A percentile compares a stretch with the other conserved stretches of the same genome.
These are phyloP conservation scores for Saimiri boliviensis DNA, from an alignment of 2,113 vertebrate genomes.

Conservation along the genomic window DNA sequence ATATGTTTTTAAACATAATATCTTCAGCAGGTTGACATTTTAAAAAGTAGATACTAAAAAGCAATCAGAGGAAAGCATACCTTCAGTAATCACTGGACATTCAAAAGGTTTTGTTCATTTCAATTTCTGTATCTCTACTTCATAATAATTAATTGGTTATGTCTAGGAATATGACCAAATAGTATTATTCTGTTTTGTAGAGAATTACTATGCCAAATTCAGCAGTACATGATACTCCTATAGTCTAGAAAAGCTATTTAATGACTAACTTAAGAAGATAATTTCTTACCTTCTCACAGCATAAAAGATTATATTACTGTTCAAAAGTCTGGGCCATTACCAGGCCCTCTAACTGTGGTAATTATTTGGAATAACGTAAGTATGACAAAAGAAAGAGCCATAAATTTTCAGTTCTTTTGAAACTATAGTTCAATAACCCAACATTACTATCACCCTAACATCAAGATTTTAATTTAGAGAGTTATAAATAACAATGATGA, in stretches of 20 bases:
- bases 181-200: slow-evolving; percentile 57
- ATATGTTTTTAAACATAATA: not conserved
- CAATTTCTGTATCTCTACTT: slow-evolving; percentile 41
- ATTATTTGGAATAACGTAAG: slow-evolving; percentile 46
- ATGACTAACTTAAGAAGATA: slow-evolving; percentile 40
- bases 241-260: slow-evolving; percentile 21
- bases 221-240: slow-evolving; percentile 5
- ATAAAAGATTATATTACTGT: slow-evolving; percentile 50
- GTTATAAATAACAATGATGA: slow-evolving; percentile 29
- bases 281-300: slow-evolving; percentile 18
- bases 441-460: slow-evolving; percentile 47
- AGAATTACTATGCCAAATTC: slow-evolving; percentile 66
- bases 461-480: slow-evolving; percentile 58
- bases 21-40: slow-evolving; percentile 27
- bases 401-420: slow-evolving; percentile 47
- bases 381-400: slow-evolving; percentile 26
- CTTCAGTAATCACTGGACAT: not conserved
- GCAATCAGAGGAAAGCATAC: slow-evolving; percentile 1
- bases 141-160: slow-evolving; percentile 73
- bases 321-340: slow-evolving; percentile 56
- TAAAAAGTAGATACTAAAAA: slow-evolving; percentile 33
- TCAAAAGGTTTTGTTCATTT: not conserved
- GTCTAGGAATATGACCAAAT: slow-evolving; percentile 65
- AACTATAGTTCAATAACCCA: slow-evolving; percentile 42
- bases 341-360: slow-evolving; percentile 32